Evolutionary conservation across 2,888 invertebrate species (phyloP).

Genomic region (Ctenicera cuprea): DNA sequence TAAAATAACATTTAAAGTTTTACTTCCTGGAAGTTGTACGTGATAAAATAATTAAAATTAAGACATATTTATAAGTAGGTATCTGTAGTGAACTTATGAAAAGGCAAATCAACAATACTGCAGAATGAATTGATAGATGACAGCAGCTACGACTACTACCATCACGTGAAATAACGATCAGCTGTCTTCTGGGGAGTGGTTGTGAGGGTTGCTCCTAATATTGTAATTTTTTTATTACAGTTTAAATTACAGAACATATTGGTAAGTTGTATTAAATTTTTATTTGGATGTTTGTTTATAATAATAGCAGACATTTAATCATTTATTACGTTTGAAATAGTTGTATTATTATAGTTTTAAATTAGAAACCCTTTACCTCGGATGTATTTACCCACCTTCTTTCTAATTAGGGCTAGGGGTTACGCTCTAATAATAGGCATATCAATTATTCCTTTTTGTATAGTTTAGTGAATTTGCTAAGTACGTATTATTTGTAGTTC

Average conservation of each 20-base stretch:
- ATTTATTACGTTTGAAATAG: neutral
- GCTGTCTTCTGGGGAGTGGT: constrained; percentile 72
- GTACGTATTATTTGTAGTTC: neutral
- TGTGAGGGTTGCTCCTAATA: constrained; percentile 66
- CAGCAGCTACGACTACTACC: constrained; percentile 16
- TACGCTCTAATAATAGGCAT: constrained; percentile 6
- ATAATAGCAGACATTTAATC: neutral
- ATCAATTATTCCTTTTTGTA: neutral
- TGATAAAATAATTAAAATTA: too few species aligned
- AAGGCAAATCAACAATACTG: too few species aligned
- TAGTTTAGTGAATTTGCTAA: neutral
- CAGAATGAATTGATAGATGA: neutral
- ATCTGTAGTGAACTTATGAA: too few species aligned
- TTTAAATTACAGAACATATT: constrained; percentile 17
- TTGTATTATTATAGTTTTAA: too few species aligned
- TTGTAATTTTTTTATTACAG: constrained; percentile 34
- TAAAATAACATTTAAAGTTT: too few species aligned
- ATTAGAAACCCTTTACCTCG: constrained; percentile 1
- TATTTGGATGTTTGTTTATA: neutral
- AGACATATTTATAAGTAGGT: too few species aligned
- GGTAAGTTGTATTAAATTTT: constrained; percentile 31
- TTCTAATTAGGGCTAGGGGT: neutral
- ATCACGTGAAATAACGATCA: constrained; percentile 73
- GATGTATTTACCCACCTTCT: neutral
- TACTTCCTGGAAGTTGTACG: too few species aligned